Evolutionary conservation across 2,113 vertebrate species (phyloP).

Genomic region (Sphaerodactylus townsendi): DNA sequence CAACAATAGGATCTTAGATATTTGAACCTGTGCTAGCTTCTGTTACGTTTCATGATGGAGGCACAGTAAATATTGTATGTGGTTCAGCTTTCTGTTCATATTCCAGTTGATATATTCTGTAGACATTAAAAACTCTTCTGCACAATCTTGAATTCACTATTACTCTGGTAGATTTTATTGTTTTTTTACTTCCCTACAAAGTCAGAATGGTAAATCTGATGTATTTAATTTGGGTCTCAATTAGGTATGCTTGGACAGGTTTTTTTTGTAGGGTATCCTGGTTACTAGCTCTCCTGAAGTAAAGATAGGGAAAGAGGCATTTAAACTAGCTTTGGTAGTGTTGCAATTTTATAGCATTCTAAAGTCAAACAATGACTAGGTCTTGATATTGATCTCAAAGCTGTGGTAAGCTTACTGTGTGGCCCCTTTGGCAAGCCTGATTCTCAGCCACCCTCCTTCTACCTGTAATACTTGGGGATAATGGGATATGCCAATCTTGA

Average conservation of each 20-base stretch:
- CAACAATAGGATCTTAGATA: constrained; percentile 12
- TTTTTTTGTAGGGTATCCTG: background rate
- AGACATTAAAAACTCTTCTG: background rate
- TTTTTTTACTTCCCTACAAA: background rate
- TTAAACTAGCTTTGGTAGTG: background rate
- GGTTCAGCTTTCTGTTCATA: background rate
- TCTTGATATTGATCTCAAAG: background rate
- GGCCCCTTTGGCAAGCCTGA: background rate
- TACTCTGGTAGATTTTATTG: background rate
- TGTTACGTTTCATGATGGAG: constrained; percentile 30
- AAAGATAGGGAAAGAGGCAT: background rate
- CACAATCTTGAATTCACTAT: background rate
- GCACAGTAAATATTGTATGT: background rate
- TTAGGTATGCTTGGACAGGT: background rate
- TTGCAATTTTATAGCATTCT: background rate
- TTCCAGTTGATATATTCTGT: background rate
- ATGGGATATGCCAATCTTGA: background rate
- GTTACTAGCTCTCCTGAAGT: background rate
- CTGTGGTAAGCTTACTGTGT: background rate
- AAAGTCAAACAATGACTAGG: background rate
- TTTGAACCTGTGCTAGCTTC: background rate
- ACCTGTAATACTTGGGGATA: background rate
- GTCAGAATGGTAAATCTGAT: background rate
- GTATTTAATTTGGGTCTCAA: background rate
- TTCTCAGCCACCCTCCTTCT: background rate